Evolutionary conservation across 2,888 invertebrate genomes (phyloP), one percentile per base, ranked within the genome.

Genomic region (Coremacera marginata): DNA sequence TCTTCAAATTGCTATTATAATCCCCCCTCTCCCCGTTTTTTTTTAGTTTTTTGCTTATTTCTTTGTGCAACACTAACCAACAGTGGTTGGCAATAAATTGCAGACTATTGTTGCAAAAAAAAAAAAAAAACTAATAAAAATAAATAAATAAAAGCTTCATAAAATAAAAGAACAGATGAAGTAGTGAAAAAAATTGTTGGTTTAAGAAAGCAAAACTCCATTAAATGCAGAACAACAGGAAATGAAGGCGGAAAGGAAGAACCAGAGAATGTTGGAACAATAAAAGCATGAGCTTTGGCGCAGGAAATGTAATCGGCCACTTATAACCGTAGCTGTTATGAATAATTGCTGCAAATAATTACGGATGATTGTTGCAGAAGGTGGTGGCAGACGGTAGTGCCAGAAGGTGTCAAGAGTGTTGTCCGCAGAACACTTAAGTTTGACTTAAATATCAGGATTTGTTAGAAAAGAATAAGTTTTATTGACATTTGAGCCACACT

Each of bases 41-140:
- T 19, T 3, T 57, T 57, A 3, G 31, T 31, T 14, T 14, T 25
- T 27, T 8, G 25, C 5, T 60, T 27, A 25, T 25, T 27, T 60
- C n/a, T 27, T 27, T 60, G 22, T 60, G 22, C 60, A 60, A 14
- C 27, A 22, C 25, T 44, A 22, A 9, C 22, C 5, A 8, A 22
- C 67, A 67, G 67, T 37, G 44, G 67, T 44, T 37, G 67, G 67
- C 44, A 37, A 49, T 67, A 67, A 67, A 67, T 44, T 67, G 37
- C 67, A 67, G 67, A 8, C 65, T 65, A n/a, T 34, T 65, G 31
- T 31, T 65, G 34, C 31, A 34, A 19, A 14, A 44, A 11, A 4
- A 67, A 44, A 22, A 67, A 14, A 5, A 11, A 67, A 44, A 22
- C 1, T 16, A 34, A 19, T 55, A 57, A 4, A 7, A 44, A 44